phyloP scores from a whole-genome alignment of 2,797 vertebrate genomes.

The Gobio occitaniae region DNA sequence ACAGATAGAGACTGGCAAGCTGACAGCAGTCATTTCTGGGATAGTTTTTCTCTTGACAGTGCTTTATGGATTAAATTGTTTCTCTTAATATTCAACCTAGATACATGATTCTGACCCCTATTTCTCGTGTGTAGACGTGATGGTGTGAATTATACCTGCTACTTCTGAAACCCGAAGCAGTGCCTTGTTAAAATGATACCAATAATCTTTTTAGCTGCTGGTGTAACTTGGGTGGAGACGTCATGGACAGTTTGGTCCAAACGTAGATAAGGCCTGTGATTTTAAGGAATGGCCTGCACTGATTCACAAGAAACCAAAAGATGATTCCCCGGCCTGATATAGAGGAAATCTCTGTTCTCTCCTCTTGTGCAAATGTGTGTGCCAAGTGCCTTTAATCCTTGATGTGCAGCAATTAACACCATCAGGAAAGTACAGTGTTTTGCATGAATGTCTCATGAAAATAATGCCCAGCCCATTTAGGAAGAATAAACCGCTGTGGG shows the following conservation, averaged over 20 bases:
- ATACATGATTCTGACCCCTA: neutral
- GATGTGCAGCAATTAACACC: slow-evolving; percentile 41
- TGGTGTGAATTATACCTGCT: neutral
- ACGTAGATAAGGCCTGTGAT: neutral
- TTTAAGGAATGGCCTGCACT: slow-evolving; percentile 9
- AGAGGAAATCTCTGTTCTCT: slow-evolving; percentile 6
- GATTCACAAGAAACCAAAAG: slow-evolving; percentile 13
- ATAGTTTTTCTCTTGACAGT: neutral
- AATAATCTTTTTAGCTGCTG: neutral
- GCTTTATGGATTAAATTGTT: neutral
- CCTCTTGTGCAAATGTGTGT: neutral
- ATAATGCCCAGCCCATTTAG: slow-evolving; percentile 30
- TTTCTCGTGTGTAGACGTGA: neutral
- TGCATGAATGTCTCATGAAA: slow-evolving; percentile 51
- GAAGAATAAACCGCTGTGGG: slow-evolving; percentile 24
- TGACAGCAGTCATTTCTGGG: neutral
- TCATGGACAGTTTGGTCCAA: slow-evolving; percentile 1
- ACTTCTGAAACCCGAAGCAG: neutral
- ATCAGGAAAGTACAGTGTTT: slow-evolving; percentile 50
- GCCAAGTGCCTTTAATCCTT: slow-evolving; percentile 2
- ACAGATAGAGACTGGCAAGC: neutral
- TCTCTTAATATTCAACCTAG: neutral
- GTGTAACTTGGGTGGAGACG: neutral
- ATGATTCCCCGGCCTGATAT: neutral
- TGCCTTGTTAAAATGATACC: neutral